Conservation (phyloP, 2,888 invertebrate species). For the Leucozona laternaria region DNA sequence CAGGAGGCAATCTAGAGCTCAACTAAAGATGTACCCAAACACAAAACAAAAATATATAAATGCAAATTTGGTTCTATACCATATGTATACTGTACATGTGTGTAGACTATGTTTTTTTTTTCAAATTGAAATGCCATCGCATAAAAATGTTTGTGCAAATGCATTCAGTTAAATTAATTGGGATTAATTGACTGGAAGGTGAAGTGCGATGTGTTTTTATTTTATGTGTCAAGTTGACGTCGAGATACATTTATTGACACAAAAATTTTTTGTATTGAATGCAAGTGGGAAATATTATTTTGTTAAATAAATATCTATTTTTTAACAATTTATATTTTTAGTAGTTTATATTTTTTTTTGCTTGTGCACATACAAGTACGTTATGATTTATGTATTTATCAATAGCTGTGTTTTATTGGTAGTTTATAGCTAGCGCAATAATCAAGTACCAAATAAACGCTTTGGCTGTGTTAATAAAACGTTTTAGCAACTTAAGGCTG, state of each 20-base stretch:
- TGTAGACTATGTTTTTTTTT: too few relatives aligned
- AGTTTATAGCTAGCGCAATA: too few relatives aligned
- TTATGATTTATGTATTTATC: too few relatives aligned
- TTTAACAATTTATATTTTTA: too few relatives aligned
- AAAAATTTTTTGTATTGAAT: slow-evolving; percentile 10
- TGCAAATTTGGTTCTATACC: background rate
- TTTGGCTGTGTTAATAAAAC: too few relatives aligned
- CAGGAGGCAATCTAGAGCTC: background rate
- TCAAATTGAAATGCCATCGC: slow-evolving; percentile 47
- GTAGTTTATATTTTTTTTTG: too few relatives aligned
- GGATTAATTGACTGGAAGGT: slow-evolving; percentile 66
- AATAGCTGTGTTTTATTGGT: too few relatives aligned
- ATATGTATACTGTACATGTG: too few relatives aligned
- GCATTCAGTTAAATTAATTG: slow-evolving; percentile 62
- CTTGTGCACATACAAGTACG: too few relatives aligned
- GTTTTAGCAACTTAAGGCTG: too few relatives aligned
- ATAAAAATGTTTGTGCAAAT: slow-evolving; percentile 53
- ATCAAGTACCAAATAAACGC: too few relatives aligned
- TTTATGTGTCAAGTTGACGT: slow-evolving; percentile 49
- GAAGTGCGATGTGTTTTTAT: slow-evolving; percentile 35
- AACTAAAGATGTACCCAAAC: background rate
- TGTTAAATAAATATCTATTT: background rate
- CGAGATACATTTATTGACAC: slow-evolving; percentile 49
- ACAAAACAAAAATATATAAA: background rate
- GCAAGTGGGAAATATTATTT: background rate